A percentile compares a stretch with the other conserved stretches of the same genome.
Conservation (phyloP, 1,140 invertebrate species). For the Atta texana region DNA sequence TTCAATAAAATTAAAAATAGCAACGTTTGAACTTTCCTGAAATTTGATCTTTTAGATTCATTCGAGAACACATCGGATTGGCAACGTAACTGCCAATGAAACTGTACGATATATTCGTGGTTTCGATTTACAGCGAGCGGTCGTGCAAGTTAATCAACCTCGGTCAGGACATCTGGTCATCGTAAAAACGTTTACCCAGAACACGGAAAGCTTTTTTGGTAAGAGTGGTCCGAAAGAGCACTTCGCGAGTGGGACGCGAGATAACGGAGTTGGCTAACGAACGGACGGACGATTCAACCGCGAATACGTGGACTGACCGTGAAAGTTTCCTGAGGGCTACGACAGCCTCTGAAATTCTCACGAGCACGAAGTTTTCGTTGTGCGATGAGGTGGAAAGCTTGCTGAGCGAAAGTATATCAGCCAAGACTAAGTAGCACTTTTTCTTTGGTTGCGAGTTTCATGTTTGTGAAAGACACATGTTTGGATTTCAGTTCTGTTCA, state of each 20-base stretch:
- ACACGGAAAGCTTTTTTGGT: conserved; percentile 46
- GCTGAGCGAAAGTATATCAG: neutral
- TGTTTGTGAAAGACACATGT: neutral
- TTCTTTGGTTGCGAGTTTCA: neutral
- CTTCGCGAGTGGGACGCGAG: conserved; percentile 35
- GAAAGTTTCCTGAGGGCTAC: conserved; percentile 63
- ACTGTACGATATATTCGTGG: conserved; percentile 36
- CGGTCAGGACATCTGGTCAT: conserved; percentile 17
- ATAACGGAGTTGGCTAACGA: conserved; percentile 66
- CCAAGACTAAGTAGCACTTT: neutral
- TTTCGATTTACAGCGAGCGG: conserved; percentile 47
- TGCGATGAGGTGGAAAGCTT: neutral
- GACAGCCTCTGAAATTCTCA: conserved; percentile 27
- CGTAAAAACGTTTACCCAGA: conserved; percentile 46
- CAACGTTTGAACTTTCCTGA: neutral
- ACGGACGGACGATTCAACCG: conserved; percentile 54
- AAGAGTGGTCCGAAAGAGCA: neutral
- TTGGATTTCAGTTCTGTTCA: neutral
- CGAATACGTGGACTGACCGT: conserved; percentile 63
- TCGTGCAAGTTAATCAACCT: conserved; percentile 58
- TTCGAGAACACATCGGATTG: neutral
- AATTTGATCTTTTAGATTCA: neutral
- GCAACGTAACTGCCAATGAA: conserved; percentile 5
- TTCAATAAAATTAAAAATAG: neutral
- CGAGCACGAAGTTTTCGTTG: conserved; percentile 31